Conservation (phyloP, 2,113 vertebrate species). For the Tympanuchus pallidicinctus region DNA sequence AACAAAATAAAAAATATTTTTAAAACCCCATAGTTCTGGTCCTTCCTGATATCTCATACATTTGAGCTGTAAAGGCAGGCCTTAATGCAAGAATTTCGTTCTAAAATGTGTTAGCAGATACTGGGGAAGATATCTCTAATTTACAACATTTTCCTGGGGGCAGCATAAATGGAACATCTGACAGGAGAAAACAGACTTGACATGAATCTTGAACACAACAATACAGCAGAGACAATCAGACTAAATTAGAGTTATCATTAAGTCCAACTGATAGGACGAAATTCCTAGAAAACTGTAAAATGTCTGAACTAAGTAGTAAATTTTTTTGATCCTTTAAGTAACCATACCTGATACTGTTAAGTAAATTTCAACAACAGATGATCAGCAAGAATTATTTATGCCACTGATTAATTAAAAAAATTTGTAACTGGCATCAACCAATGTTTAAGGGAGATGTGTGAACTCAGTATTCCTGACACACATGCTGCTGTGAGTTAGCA, state of each 20-base stretch:
- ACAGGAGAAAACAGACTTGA: neutral
- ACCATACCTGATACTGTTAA: neutral
- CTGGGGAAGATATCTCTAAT: neutral
- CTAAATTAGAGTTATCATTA: neutral
- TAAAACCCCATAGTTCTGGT: neutral
- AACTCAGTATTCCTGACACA: neutral
- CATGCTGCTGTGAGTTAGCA: neutral
- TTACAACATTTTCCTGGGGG: neutral
- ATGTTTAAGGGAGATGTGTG: neutral
- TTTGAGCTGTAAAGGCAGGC: neutral
- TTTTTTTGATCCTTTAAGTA: neutral
- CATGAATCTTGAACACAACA: neutral
- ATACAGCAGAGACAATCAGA: neutral
- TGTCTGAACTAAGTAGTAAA: neutral
- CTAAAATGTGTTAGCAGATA: neutral
- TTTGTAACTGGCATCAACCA: neutral
- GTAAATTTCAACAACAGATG: neutral
- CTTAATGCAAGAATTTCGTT: neutral
- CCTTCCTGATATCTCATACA: neutral
- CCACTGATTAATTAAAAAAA: neutral
- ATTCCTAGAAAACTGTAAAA: neutral
- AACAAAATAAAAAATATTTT: neutral
- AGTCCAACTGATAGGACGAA: neutral
- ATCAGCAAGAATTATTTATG: neutral
- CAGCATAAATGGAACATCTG: neutral